Evolutionary conservation across 2,797 vertebrate species (phyloP).

Genomic region (Microcaecilia unicolor): DNA sequence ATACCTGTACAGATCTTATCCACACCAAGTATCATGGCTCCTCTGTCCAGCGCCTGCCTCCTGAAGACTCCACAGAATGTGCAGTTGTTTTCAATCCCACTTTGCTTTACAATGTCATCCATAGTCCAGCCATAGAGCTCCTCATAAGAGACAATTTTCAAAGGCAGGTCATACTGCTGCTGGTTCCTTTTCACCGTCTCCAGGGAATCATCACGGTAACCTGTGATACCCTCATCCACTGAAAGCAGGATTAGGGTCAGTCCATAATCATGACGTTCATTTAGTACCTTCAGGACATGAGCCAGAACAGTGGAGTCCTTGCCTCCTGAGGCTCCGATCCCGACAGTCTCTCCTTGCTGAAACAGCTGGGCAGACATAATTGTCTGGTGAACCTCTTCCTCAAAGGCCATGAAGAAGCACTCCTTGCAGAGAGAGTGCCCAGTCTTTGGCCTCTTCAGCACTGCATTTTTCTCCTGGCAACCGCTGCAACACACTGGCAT

Average conservation of each 20-base stretch:
- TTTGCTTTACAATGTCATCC: no score
- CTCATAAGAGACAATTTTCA: conserved; percentile 73
- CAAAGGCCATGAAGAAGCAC: conserved; percentile 78
- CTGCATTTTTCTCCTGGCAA: conserved; percentile 54
- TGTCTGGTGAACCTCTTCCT: no score
- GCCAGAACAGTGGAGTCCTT: conserved; percentile 85
- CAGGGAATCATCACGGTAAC: conserved; percentile 76
- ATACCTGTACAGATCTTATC: no score
- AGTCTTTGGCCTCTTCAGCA: conserved; percentile 68
- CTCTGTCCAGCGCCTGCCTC: no score
- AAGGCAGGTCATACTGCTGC: conserved; percentile 66
- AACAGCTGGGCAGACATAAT: no score
- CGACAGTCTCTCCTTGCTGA: conserved; percentile 59
- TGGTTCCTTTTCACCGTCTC: conserved; percentile 73
- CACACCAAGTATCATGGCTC: no score
- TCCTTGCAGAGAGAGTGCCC: conserved; percentile 68
- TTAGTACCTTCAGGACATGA: conserved; percentile 71
- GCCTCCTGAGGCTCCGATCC: conserved; percentile 72
- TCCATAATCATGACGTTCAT: conserved; percentile 60
- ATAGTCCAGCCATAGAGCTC: conserved; percentile 84
- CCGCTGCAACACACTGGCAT: conserved; percentile 61
- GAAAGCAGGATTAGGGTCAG: conserved; percentile 68
- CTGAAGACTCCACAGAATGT: no score
- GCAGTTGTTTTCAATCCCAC: no score
- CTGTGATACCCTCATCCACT: conserved; percentile 78